Evolutionary conservation across 2,113 vertebrate genomes (phyloP), one percentile per base, ranked within the genome.

Genomic region (Cyphomyrus plagiostoma): DNA sequence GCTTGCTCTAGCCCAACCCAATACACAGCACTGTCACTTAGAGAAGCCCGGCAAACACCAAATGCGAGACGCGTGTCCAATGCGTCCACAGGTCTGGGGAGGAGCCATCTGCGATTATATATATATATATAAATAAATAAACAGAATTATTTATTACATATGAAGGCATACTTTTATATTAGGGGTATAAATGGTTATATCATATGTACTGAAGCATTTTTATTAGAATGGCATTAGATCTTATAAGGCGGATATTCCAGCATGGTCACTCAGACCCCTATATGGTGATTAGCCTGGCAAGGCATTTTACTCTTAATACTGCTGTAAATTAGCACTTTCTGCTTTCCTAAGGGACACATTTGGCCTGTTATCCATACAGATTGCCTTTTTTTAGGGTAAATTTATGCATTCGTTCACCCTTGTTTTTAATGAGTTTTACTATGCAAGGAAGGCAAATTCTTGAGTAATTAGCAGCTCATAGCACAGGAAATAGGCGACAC

Each of bases 401-500:
- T 80, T 35, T 80, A 80, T 80, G 74, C 74, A 80, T 39, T 19
- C 35, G 4, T 80, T 80, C 74, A 80, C 74, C 74, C 74, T 80
- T 42, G 30, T 80, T 42, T 80, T 80, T 80, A 80, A 80, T 80
- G 74, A 80, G 74, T 80, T 80, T 80, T 80, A 80, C 74, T 77
- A 62, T 17, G 10, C 62, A 50, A 77, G 88, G 62, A 88, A 88
- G 58, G 21, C 87, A 88, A 66, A 45, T 48, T 74, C 58, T 77
- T 88, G 26, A 42, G 56, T 88, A 88, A 88, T 88, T 88, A 88
- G 88, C 19, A 46, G 46, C 66, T 88, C 46, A 88, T n/a, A 77
- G 62, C 62, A 88, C 45, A 30, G 45, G 46, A 70, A 74, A 88
- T 26, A n/a, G 87, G 53, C n/a, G 46, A 50, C 48, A 21, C 42